Base-by-base conservation (phyloP, 2,888 invertebrate species). In the Amorpha juglandis region DNA sequence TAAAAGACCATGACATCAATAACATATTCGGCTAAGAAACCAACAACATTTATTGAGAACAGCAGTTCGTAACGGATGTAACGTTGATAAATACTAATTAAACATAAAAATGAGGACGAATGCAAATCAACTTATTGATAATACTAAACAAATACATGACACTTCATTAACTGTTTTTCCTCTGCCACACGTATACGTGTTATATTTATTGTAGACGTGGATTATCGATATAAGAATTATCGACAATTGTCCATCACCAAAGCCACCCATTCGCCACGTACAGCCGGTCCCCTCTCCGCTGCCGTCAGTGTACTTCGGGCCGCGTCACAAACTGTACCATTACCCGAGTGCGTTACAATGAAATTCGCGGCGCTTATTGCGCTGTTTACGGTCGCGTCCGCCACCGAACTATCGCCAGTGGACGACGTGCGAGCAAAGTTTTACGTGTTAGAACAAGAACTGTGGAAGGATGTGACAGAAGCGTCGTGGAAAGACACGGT, bases 401-500 rank as follows among this genome's bases (percentile, higher is more conserved):
- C 88, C 58, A 80, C 77, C 66, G 89, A 90, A 70, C 77, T 86
- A 19, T 82, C 93, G 8, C 79, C 86, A 62, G 92, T 96, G n/a
- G 96, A 96, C 81, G 81, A 92, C 65, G 80, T 95, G 68, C 94
- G 96, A 42, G 87, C 91, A 16, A 91, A 95, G 63, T 94, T 96
- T 76, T 86, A 95, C 52, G 81, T 87, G 19, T 74, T 96, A 64
- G 96, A 96, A 81, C 84, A 89, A 52, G 83, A 91, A n/a, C 78
- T 95, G 68, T 92, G 93, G 88, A 82, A 76, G 62, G 91, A 93
- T 70, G 87, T 94, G 2, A 84, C 89, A 0, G 87, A 92, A 63
- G 88, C 92, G 8, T 72, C 78, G 63, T 86, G 89, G 93, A 75
- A 79, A 69, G 78, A 89, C 62, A 74, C 83, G 19, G 89, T 88